Evolutionary conservation across 2,113 vertebrate genomes (phyloP), one percentile per base, ranked within the genome.

Genomic region (Dolichallabes microphthalmus): DNA sequence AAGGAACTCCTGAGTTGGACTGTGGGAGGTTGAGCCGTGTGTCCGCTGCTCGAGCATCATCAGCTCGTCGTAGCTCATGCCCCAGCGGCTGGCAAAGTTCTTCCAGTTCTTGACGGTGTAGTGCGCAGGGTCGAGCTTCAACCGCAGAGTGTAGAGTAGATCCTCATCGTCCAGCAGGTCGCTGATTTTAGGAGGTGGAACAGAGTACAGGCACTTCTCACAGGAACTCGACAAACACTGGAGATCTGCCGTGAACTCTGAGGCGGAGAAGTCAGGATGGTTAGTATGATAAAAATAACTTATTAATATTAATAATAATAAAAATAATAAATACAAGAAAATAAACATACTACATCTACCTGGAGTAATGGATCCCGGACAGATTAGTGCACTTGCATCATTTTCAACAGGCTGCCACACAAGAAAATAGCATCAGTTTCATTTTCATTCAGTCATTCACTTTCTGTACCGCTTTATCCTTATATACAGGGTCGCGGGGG

Each of bases 71-170:
- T 98, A 98, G 87, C 95, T 96, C 98, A 99, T 99, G 50, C 98
- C 98, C 98, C 98, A 99, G 64, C 97, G 98, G 91, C 98, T 99
- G 3, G 97, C 98, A 93, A 99, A 97, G 94, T 99, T 99, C 94
- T 98, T 98, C 98, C 98, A 99, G 95, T 99, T 99, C 92, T 99
- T 99, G 89, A 99, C 95, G 25, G 97, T 98, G 86, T 97, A 98
- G 92, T 99, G 96, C 87, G 95, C 96, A 0, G 98, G 97, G 90
- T 99, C 98, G 91, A 99, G 93, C 91, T 99, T 99, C 88, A 98
- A 94, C 68, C 96, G 95, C 91, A 99, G 94, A 76, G 92, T 94
- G 86, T 98, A 97, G 87, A 99, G 93, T 60, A 99, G 95, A 91
- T 99, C 98, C 90, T 97, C 97, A 86, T 99, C 98, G 4, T 99